Conservation (phyloP, 2,888 invertebrate genomes). For the Abrostola triplasia region DNA sequence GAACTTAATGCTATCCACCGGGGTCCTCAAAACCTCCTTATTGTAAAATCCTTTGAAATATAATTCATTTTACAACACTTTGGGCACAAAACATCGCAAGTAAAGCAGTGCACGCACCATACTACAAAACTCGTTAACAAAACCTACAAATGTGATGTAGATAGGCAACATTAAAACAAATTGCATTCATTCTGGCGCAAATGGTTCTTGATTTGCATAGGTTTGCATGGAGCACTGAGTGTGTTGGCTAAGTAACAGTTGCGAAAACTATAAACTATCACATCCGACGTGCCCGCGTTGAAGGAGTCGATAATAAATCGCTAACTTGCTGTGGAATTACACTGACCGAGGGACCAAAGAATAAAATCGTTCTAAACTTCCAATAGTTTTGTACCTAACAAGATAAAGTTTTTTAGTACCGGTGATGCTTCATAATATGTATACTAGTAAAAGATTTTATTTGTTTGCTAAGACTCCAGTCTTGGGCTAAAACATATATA, state of each 20-base stretch:
- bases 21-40: no score
- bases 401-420: no score
- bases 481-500: no score
- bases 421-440: no score
- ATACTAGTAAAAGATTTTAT: no score
- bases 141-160: slow-evolving; percentile 48
- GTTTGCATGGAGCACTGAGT: slow-evolving; percentile 20
- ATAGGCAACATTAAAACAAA: slow-evolving; percentile 53
- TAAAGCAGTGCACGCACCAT: no score
- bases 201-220: slow-evolving; percentile 54
- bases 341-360: slow-evolving; percentile 27
- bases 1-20: no score
- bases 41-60: no score
- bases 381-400: neutral
- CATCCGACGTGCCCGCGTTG: slow-evolving; percentile 69
- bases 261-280: slow-evolving; percentile 74
- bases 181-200: slow-evolving; percentile 40
- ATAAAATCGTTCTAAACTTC: slow-evolving; percentile 1
- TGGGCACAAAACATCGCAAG: no score
- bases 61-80: no score
- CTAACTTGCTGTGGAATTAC: slow-evolving; percentile 69
- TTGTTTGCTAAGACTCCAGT: no score
- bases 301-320: slow-evolving; percentile 77
- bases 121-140: slow-evolving; percentile 16
- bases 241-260: slow-evolving; percentile 58